Percentiles rank a stretch among this genome's conserved stretches.
phyloP scores from a whole-genome alignment of 2,113 vertebrate species.

The Hirundichthys speculiger region DNA sequence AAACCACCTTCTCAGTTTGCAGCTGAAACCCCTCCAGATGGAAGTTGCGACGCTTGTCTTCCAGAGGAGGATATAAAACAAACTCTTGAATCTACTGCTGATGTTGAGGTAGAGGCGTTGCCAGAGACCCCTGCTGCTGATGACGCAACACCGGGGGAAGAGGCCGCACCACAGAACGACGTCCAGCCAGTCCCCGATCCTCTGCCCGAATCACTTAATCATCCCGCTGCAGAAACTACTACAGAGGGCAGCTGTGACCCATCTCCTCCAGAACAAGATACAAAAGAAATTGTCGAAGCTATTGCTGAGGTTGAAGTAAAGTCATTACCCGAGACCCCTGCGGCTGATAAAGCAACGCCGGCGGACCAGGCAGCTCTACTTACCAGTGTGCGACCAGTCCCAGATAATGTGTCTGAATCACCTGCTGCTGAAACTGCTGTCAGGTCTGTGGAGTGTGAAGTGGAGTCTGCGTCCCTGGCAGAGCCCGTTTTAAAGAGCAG shows the following conservation, averaged over 20 bases:
- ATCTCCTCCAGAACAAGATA: neutral
- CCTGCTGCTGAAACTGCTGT: neutral
- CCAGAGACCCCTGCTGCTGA: neutral
- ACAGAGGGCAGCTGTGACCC: neutral
- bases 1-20: neutral
- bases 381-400: neutral
- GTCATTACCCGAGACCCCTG: neutral
- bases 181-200: no score
- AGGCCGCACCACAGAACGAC: neutral
- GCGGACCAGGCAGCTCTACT: constrained; percentile 1
- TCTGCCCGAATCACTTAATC: no score
- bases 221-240: no score
- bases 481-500: neutral
- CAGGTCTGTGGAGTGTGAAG: neutral
- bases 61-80: constrained; percentile 3
- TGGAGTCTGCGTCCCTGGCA: neutral
- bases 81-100: constrained; percentile 1
- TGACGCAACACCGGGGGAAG: neutral
- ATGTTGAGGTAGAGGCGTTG: neutral
- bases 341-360: neutral
- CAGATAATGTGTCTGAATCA: neutral
- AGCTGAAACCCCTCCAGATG: constrained; percentile 3
- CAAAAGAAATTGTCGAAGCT: constrained; percentile 6
- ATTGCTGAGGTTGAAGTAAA: neutral
- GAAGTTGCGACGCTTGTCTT: neutral